Conservation (phyloP, 2,888 invertebrate species). For the Scaptomyza parva region DNA sequence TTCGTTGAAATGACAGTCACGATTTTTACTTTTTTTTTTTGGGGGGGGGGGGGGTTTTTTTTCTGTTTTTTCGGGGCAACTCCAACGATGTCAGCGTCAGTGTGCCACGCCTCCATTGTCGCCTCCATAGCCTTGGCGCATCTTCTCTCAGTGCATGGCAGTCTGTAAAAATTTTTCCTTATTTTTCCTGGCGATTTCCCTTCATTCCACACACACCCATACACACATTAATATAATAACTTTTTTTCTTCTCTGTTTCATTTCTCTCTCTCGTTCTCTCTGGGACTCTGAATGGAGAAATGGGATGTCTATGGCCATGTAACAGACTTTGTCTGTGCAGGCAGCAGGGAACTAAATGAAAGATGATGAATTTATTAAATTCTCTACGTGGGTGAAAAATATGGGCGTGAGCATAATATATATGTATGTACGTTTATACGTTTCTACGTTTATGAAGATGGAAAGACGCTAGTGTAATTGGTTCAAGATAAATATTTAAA, state of each 20-base stretch:
- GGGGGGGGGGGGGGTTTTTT: no score
- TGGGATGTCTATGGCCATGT: constrained; percentile 21
- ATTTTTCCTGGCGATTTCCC: constrained; percentile 43
- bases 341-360: constrained; percentile 67
- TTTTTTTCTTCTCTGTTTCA: constrained; percentile 19
- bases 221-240: constrained; percentile 31
- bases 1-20: constrained; percentile 79
- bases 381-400: constrained; percentile 42
- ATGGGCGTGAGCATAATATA: constrained; percentile 31
- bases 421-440: constrained; percentile 28
- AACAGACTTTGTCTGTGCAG: constrained; percentile 54
- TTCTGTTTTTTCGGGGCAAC: constrained; percentile 40
- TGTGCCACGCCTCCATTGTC: constrained; percentile 40
- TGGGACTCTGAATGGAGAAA: background rate
- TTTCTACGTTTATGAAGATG: constrained; percentile 14
- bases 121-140: no score
- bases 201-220: constrained; percentile 29
- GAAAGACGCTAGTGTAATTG: constrained; percentile 18
- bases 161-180: constrained; percentile 35
- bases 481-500: constrained; percentile 3
- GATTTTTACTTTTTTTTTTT: constrained; percentile 66
- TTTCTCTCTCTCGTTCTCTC: background rate
- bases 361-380: constrained; percentile 78
- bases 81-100: constrained; percentile 20
- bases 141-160: constrained; percentile 43